Percentiles rank a stretch among this genome's conserved stretches.
Conservation (phyloP, 2,113 vertebrate genomes). For the Panthera tigris region DNA sequence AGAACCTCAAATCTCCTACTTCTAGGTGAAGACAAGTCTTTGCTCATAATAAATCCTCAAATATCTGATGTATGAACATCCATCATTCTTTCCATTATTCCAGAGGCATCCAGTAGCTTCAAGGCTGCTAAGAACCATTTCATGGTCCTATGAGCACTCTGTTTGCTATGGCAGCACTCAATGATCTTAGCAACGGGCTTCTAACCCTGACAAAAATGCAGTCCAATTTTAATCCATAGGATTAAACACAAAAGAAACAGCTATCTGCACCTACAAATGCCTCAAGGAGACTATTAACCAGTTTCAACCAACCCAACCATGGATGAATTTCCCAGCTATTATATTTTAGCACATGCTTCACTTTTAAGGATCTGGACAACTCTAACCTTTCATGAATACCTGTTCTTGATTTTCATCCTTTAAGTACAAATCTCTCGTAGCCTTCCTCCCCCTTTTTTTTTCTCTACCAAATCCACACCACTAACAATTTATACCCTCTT, state of each 20-base stretch:
- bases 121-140: not conserved
- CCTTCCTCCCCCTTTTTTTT: not conserved
- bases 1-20: not conserved
- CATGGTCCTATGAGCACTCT: not conserved
- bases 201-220: not conserved
- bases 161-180: not conserved
- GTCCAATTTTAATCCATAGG: not conserved
- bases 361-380: not conserved
- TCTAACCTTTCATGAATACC: not conserved
- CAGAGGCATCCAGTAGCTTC: not conserved
- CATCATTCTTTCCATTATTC: not conserved
- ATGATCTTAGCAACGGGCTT: not conserved
- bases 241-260: not conserved
- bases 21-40: not conserved
- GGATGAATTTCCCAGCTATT: not conserved
- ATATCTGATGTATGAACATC: not conserved
- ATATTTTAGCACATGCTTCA: not conserved
- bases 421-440: not conserved
- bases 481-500: not conserved
- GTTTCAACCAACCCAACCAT: not conserved
- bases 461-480: not conserved
- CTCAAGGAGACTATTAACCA: not conserved
- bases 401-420: not conserved
- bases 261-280: not conserved
- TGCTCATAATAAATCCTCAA: not conserved